Evolutionary conservation across 92 coral and sea anemone species (phyloP).

Genomic region (Palythoa caribaeorum): DNA sequence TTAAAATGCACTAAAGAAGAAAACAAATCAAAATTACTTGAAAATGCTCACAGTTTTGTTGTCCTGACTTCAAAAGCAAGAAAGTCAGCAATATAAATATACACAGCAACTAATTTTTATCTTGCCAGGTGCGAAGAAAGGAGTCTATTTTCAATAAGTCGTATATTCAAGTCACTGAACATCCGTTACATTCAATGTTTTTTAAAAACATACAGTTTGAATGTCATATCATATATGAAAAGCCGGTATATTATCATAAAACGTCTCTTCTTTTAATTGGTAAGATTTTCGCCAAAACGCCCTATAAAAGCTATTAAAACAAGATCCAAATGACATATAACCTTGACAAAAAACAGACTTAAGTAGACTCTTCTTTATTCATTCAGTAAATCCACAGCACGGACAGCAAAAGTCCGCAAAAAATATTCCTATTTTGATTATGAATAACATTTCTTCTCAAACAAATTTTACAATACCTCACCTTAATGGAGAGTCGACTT

Average conservation of each 20-base stretch:
- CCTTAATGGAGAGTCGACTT: constrained; percentile 77
- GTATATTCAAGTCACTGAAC: not conserved
- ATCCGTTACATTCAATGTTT: not conserved
- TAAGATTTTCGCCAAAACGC: not conserved
- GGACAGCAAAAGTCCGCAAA: not conserved
- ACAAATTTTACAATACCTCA: constrained; percentile 1
- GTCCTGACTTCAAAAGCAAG: no score
- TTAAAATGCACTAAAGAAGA: no score
- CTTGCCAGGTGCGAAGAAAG: no score
- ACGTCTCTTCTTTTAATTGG: not conserved
- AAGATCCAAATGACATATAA: not conserved
- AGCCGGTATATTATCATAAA: not conserved
- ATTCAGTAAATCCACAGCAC: not conserved
- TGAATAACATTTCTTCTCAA: not conserved
- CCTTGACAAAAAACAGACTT: not conserved
- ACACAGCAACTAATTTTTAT: no score
- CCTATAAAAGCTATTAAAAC: not conserved
- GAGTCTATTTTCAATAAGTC: no score
- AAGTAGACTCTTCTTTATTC: not conserved
- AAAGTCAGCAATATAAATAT: no score
- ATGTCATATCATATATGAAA: not conserved
- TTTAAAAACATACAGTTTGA: not conserved
- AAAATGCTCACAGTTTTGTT: no score
- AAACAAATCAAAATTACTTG: no score
- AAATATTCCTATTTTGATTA: no score